A percentile compares a stretch with the other conserved stretches of the same genome.
phyloP scores from a whole-genome alignment of 2,888 invertebrate species.

The Digitonthophagus gazella region DNA sequence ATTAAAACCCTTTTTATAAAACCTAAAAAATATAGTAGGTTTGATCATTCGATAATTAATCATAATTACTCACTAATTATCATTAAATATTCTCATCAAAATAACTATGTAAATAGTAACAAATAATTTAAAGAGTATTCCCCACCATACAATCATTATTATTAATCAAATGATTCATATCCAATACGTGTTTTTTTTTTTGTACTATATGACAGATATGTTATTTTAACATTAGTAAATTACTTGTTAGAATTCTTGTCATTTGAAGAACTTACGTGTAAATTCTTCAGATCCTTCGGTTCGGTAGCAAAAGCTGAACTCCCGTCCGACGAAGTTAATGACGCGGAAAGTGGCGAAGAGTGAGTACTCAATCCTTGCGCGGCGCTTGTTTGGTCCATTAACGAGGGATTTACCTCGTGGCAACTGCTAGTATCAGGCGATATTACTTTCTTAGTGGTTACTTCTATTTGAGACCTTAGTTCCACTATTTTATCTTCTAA shows the following conservation, averaged over 20 bases:
- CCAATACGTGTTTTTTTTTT: neutral
- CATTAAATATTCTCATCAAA: no score
- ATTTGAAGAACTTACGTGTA: constrained; percentile 52
- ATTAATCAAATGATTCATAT: neutral
- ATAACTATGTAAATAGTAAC: no score
- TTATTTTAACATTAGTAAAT: neutral
- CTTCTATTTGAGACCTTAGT: constrained; percentile 50
- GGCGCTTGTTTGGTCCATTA: constrained; percentile 50
- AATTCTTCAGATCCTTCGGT: constrained; percentile 59
- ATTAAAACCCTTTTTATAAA: no score
- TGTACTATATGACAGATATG: neutral
- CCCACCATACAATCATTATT: neutral
- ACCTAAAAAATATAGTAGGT: no score
- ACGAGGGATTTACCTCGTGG: constrained; percentile 53
- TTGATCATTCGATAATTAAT: no score
- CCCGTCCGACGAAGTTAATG: constrained; percentile 61
- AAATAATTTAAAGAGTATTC: neutral
- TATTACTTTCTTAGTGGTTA: constrained; percentile 38
- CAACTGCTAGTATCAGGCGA: constrained; percentile 54
- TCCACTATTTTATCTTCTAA: constrained; percentile 59
- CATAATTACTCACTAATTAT: no score
- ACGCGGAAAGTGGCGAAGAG: constrained; percentile 63
- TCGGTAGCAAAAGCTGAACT: constrained; percentile 48
- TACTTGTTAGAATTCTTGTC: neutral
- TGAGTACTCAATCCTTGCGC: constrained; percentile 49